phyloP scores from a whole-genome alignment of 1,140 invertebrate species.

The Drosophila grimshawi region DNA sequence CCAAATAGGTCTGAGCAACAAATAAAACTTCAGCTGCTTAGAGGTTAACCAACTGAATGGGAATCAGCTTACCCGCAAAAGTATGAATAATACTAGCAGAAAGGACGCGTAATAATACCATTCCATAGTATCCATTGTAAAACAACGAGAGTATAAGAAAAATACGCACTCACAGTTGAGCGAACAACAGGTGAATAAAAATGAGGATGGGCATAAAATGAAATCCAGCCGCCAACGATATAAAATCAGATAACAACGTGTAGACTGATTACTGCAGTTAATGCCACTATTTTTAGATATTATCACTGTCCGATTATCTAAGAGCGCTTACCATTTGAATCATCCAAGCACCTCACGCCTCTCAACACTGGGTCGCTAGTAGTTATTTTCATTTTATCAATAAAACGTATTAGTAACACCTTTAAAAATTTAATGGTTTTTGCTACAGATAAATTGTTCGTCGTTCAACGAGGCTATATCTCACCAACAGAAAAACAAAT shows the following conservation, averaged over 20 bases:
- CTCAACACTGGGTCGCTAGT: not conserved
- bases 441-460: not conserved
- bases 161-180: not conserved
- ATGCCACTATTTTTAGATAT: conserved; percentile 27
- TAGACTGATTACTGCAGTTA: conserved; percentile 12
- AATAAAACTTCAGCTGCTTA: not conserved
- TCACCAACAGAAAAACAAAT: conserved; percentile 1
- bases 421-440: not conserved
- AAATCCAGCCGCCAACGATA: conserved; percentile 13
- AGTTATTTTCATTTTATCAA: not conserved
- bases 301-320: conserved; percentile 8
- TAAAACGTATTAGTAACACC: conserved; percentile 1
- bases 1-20: conserved; percentile 32
- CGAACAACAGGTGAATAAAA: conserved; percentile 24
- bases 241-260: conserved; percentile 3
- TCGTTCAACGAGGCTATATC: conserved; percentile 1
- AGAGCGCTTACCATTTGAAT: conserved; percentile 20
- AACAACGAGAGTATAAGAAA: not conserved
- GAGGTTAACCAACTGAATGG: not conserved
- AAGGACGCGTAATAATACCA: conserved; percentile 41
- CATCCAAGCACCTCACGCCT: conserved; percentile 4
- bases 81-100: conserved; percentile 29
- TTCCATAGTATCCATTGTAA: conserved; percentile 35
- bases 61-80: conserved; percentile 40
- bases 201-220: conserved; percentile 3